These are phyloP conservation scores for Tetranychus truncatus DNA, from an alignment of 2,888 invertebrate species.

Conservation along the genomic window DNA sequence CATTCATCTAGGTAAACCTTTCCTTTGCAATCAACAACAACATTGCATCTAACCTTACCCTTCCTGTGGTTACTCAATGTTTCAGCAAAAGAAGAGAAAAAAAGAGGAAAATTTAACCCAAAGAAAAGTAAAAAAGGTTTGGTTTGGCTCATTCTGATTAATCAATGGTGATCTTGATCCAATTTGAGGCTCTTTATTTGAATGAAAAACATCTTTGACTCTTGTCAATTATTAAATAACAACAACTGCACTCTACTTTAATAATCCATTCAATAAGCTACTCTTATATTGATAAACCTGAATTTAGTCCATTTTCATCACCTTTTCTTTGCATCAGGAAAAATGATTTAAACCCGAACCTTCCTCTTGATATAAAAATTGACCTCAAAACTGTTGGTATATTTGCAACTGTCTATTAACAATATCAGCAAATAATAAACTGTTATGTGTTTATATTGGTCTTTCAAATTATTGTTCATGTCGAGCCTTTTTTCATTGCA, in stretches of 20 bases:
- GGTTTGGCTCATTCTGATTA: not conserved
- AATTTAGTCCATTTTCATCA: too few species aligned
- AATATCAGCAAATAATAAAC: not conserved
- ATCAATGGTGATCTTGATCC: not conserved
- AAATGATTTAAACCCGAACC: too few species aligned
- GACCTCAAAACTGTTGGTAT: not conserved
- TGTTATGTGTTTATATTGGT: not conserved
- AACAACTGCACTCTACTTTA: too few species aligned
- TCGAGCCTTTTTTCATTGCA: not conserved
- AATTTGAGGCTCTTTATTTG: not conserved
- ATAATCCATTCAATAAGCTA: too few species aligned
- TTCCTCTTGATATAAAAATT: not conserved
- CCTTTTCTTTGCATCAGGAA: too few species aligned
- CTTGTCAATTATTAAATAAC: too few species aligned
- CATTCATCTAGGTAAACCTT: not conserved
- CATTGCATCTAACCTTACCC: not conserved
- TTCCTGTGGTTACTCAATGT: not conserved
- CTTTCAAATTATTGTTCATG: not conserved
- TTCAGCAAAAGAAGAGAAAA: not conserved
- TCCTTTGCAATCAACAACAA: not conserved
- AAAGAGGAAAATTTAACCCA: too few species aligned
- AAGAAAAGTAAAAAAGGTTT: not conserved
- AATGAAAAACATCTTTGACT: too few species aligned
- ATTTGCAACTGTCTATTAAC: not conserved
- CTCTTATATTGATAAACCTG: too few species aligned